Evolutionary conservation across 2,888 invertebrate genomes (phyloP).

Genomic region (Branchellion lobata): DNA sequence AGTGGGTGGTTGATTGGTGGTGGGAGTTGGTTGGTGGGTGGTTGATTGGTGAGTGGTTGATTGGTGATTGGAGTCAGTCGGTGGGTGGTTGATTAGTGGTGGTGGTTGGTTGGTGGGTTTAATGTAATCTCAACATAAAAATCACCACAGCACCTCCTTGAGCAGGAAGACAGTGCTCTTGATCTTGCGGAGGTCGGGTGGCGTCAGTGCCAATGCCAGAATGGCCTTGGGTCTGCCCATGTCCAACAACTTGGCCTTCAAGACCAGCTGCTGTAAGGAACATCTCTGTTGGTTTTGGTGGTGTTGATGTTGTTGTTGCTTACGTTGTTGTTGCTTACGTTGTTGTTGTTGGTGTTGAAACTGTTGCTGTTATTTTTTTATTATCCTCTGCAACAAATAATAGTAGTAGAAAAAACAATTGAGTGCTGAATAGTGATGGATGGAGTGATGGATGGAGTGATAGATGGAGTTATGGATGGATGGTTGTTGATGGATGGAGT

Average conservation of each 20-base stretch:
- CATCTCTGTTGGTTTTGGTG: constrained; percentile 66
- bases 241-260: constrained; percentile 78
- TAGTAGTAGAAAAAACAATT: not conserved
- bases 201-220: constrained; percentile 80
- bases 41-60: not conserved
- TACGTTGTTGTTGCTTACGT: not conserved
- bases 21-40: not conserved
- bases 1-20: not conserved
- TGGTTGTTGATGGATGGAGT: no score
- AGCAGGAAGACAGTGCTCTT: constrained; percentile 77
- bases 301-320: not conserved
- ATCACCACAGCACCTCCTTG: constrained; percentile 67
- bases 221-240: constrained; percentile 79
- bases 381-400: not conserved
- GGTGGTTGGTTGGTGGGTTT: not conserved
- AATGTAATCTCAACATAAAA: not conserved
- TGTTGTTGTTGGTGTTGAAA: no score
- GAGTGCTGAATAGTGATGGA: not conserved
- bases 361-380: no score
- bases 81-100: not conserved
- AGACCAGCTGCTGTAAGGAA: constrained; percentile 77
- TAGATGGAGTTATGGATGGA: no score
- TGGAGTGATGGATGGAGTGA: no score
- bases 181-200: constrained; percentile 80
- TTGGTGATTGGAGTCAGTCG: not conserved